Base-by-base conservation (phyloP, 2,797 vertebrate genomes). In the Astyanax mexicanus region DNA sequence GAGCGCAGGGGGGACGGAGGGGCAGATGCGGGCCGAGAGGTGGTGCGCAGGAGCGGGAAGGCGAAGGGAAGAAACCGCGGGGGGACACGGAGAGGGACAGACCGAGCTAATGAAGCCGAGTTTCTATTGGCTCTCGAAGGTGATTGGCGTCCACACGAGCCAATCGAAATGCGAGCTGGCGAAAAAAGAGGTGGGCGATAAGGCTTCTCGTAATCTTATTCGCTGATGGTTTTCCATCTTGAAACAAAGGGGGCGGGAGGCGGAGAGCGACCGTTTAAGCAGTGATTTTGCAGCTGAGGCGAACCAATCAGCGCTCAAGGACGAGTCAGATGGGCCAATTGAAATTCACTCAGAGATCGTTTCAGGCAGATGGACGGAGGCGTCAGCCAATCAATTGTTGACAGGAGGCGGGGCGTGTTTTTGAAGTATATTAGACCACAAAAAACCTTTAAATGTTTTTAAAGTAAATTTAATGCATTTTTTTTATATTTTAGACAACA, bases 1-100 rank as follows among this genome's bases (percentile, higher is more conserved):
- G 69, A 23, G 62, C n/a, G 5, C 45, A 66, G 44, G 38, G 78
- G 81, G 84, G 83, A 79, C 51, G 69, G 62, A 76, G 79, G 78
- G 66, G 61, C 54, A 83, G 82, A 83, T 86, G 84, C 64, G 88
- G 88, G 91, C 89, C 91, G 88, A 88, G 82, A 84, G 60, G 85
- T 85, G 88, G 82, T 91, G 93, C 91, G 89, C 91, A 88, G 90
- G 88, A 91, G 92, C 93, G 92, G 92, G 92, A 93, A 93, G 87
- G 89, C 86, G 83, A 85, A 82, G 81, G 75, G 64, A 89, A 75
- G 79, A 69, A 60, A 79, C 49, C 65, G 79, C 61, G 80, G 54
- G 29, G 29, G 82, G 80, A 77, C 82, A 47, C 44, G 75, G 66
- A 69, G 29, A 64, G 21, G 77, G 72, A 80, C 38, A 21, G 67